phyloP scores from a whole-genome alignment of 2,797 vertebrate genomes.

The Tragelaphus oryx region DNA sequence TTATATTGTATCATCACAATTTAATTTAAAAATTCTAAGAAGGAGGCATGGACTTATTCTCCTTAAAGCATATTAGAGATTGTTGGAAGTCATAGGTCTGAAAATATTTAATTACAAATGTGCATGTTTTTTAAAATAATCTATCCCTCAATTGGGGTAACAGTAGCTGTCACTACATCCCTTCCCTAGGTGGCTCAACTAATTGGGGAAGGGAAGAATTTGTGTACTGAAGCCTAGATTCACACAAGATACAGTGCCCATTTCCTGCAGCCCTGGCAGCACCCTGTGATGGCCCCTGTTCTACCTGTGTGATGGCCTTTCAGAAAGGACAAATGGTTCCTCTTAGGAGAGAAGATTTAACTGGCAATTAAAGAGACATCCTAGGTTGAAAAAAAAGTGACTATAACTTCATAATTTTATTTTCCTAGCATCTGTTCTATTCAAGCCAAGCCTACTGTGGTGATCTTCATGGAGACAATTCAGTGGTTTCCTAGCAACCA shows the following conservation, averaged over 20 bases:
- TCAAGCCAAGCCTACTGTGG: conserved; percentile 55
- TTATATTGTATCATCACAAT: not conserved
- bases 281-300: not conserved
- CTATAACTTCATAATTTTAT: conserved; percentile 58
- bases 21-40: not conserved
- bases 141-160: not conserved
- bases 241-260: not conserved
- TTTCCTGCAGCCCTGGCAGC: not conserved
- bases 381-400: conserved; percentile 36
- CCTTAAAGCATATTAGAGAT: not conserved
- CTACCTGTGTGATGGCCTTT: conserved; percentile 12
- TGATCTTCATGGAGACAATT: conserved; percentile 68
- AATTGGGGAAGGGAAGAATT: conserved; percentile 47
- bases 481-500: conserved; percentile 69
- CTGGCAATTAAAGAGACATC: conserved; percentile 54
- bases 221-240: not conserved
- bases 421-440: conserved; percentile 56
- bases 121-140: not conserved
- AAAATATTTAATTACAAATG: not conserved
- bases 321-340: not conserved
- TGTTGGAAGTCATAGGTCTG: not conserved
- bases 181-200: conserved; percentile 35
- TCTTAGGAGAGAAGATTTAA: conserved; percentile 34
- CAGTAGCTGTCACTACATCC: not conserved
- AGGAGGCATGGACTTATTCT: not conserved